Conservation (phyloP, 2,888 invertebrate genomes). For the Eupithecia abbreviata region DNA sequence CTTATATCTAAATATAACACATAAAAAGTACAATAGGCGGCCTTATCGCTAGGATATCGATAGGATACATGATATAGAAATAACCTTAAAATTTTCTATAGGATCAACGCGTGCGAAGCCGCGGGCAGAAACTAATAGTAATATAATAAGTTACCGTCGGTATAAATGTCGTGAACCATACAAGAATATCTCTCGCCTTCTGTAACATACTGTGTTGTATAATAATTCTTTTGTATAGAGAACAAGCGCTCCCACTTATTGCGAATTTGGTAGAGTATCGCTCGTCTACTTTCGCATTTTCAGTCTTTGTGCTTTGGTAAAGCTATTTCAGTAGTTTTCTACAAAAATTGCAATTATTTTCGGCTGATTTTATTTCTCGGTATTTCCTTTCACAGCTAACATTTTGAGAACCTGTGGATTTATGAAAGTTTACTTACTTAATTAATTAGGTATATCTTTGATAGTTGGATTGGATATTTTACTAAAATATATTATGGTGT, state of each 20-base stretch:
- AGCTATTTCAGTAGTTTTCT: background rate
- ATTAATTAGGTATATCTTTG: too few relatives aligned
- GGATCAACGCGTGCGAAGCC: too few relatives aligned
- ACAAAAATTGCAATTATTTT: background rate
- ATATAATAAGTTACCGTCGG: background rate
- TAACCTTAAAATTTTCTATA: too few relatives aligned
- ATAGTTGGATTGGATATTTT: too few relatives aligned
- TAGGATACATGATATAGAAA: too few relatives aligned
- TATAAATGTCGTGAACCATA: background rate
- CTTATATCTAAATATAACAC: too few relatives aligned
- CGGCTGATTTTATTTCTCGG: background rate
- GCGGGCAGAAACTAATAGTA: background rate
- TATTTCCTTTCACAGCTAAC: background rate
- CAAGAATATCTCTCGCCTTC: background rate
- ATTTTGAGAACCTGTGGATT: background rate
- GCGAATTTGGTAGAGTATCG: background rate
- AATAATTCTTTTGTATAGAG: constrained; percentile 10
- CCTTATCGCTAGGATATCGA: too few relatives aligned
- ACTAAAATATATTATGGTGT: too few relatives aligned
- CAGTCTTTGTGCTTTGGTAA: background rate
- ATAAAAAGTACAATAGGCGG: too few relatives aligned
- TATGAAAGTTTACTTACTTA: too few relatives aligned
- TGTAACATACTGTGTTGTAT: constrained; percentile 9
- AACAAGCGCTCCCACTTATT: background rate
- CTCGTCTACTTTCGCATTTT: background rate